Conservation (phyloP, 1,140 invertebrate species). For the Sinonovacula constricta region DNA sequence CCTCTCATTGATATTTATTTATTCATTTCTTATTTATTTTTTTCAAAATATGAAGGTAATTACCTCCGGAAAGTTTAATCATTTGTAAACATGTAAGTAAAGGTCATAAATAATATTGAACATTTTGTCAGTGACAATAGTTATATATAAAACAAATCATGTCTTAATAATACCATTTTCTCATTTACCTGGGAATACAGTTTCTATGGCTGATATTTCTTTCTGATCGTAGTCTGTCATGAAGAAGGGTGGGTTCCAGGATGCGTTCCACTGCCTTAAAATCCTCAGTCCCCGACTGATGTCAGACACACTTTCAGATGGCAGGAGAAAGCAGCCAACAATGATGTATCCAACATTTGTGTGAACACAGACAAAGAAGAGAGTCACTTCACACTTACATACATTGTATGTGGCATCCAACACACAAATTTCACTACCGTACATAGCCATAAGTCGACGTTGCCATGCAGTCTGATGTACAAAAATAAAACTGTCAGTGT, state of each 20-base stretch:
- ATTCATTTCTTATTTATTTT: too few relatives aligned
- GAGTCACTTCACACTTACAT: constrained; percentile 57
- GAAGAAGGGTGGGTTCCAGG: constrained; percentile 41
- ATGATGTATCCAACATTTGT: constrained; percentile 55
- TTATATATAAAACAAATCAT: too few relatives aligned
- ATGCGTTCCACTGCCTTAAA: constrained; percentile 53
- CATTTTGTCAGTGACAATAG: too few relatives aligned
- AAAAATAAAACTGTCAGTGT: constrained; percentile 39
- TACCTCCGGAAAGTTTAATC: too few relatives aligned
- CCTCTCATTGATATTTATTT: too few relatives aligned
- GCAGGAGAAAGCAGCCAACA: constrained; percentile 51
- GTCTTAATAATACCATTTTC: too few relatives aligned
- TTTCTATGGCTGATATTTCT: constrained; percentile 41
- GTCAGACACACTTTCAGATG: constrained; percentile 37
- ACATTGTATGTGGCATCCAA: constrained; percentile 60
- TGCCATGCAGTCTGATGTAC: constrained; percentile 54
- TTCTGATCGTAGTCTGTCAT: constrained; percentile 28
- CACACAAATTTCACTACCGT: constrained; percentile 54
- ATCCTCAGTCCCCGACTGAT: constrained; percentile 51
- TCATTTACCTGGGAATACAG: constrained; percentile 38
- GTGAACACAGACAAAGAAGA: constrained; percentile 56
- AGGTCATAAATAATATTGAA: too few relatives aligned
- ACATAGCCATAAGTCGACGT: constrained; percentile 29
- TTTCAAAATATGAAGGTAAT: too few relatives aligned
- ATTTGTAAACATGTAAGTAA: too few relatives aligned